A percentile compares a stretch with the other conserved stretches of the same genome.
Conservation (phyloP, 2,888 invertebrate species). For the Busseola fusca region DNA sequence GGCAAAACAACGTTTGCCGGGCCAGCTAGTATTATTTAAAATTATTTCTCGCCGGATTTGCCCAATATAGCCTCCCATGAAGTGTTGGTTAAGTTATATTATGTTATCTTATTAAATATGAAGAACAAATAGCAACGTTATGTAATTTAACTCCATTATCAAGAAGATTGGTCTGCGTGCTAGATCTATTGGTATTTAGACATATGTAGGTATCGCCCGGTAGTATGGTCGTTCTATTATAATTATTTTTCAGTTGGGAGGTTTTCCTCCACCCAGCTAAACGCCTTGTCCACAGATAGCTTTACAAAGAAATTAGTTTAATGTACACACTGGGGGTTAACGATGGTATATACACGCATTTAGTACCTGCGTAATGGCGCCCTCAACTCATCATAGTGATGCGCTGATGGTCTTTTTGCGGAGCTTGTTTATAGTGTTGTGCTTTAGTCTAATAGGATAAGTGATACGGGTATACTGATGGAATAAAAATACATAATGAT, state of each 20-base stretch:
- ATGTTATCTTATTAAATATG: background rate
- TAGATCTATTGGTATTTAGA: background rate
- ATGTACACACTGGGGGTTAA: conserved; percentile 46
- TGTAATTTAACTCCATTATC: background rate
- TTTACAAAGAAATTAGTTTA: conserved; percentile 46
- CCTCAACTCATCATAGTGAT: conserved; percentile 30
- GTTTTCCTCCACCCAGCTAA: background rate
- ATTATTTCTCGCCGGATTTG: background rate
- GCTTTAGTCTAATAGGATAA: background rate
- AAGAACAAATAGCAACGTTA: background rate
- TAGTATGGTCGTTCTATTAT: background rate
- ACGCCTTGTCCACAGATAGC: conserved; percentile 10
- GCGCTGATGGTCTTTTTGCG: conserved; percentile 30
- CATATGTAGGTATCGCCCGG: background rate
- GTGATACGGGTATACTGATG: no score
- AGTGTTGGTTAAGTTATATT: background rate
- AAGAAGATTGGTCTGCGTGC: background rate
- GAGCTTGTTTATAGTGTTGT: conserved; percentile 27
- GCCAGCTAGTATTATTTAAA: no score
- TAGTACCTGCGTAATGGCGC: conserved; percentile 37
- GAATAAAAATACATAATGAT: background rate
- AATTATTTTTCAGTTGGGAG: background rate
- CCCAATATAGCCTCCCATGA: background rate
- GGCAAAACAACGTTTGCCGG: no score
- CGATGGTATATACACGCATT: conserved; percentile 49